phyloP scores from a whole-genome alignment of 2,797 vertebrate genomes.

The Xyrichtys novacula region DNA sequence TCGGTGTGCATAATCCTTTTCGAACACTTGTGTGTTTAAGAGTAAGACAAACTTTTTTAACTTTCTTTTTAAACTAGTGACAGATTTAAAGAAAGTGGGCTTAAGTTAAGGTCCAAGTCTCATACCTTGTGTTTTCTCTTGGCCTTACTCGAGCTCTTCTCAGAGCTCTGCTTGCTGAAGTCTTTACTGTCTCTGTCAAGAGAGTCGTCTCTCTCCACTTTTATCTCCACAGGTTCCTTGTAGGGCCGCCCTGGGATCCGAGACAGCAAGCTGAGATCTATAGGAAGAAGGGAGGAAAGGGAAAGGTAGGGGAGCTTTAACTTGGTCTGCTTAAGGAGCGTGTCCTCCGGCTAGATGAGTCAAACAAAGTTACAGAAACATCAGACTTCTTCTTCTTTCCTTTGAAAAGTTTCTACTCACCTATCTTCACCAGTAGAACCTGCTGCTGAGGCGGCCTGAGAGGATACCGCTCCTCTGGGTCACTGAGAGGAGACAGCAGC shows the following conservation, averaged over 20 bases:
- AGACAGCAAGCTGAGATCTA: conserved; percentile 93
- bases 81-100: too few species aligned
- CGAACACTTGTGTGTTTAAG: background rate
- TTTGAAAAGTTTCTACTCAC: conserved; percentile 43
- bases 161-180: conserved; percentile 89
- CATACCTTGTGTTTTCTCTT: conserved; percentile 97
- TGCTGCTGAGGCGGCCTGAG: conserved; percentile 83
- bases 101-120: background rate
- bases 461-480: conserved; percentile 93
- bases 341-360: background rate
- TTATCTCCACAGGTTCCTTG: conserved; percentile 90
- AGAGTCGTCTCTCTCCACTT: conserved; percentile 90
- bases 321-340: conserved; percentile 1
- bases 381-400: background rate
- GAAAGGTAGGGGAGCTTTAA: conserved; percentile 23
- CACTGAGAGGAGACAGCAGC: conserved; percentile 95
- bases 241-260: conserved; percentile 94
- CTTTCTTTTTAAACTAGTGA: too few species aligned
- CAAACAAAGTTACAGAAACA: conserved; percentile 3
- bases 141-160: conserved; percentile 91
- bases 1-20: background rate
- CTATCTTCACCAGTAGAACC: conserved; percentile 94
- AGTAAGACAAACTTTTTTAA: too few species aligned
- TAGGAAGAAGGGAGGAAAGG: conserved; percentile 39
- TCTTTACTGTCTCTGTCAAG: conserved; percentile 90